Conservation (phyloP, 2,797 vertebrate genomes). For the Pipistrellus pygmaeus region DNA sequence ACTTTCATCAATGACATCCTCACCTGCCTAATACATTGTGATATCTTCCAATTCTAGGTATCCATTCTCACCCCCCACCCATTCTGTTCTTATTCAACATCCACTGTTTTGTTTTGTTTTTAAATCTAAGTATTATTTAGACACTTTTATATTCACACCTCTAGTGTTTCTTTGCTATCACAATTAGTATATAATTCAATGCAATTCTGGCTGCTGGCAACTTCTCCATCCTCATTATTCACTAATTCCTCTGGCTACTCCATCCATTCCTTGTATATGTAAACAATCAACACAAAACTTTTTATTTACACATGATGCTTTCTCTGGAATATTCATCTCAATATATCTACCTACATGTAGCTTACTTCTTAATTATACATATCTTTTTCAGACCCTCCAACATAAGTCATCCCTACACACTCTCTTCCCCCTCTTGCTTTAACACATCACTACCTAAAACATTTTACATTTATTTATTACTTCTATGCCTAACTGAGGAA, state of each 20-base stretch:
- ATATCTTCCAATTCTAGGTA: not conserved
- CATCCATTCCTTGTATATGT: not conserved
- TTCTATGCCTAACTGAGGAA: not conserved
- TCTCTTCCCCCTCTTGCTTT: not conserved
- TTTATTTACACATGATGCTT: not conserved
- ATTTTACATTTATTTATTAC: not conserved
- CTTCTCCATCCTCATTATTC: not conserved
- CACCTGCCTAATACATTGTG: not conserved
- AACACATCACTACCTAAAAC: not conserved
- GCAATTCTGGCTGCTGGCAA: not conserved
- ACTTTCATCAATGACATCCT: not conserved
- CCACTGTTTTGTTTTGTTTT: not conserved
- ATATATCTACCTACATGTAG: not conserved
- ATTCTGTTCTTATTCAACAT: not conserved
- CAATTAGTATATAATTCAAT: not conserved
- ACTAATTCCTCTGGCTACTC: not conserved
- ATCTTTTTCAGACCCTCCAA: not conserved
- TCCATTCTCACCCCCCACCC: not conserved
- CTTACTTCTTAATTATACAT: not conserved
- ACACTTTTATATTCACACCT: not conserved
- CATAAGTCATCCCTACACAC: not conserved
- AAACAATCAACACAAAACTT: not conserved
- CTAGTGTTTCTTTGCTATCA: not conserved
- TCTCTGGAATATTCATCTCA: not conserved
- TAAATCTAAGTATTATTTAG: not conserved